These are phyloP conservation scores for Thera britannica DNA, from an alignment of 2,888 invertebrate genomes.

Conservation along the genomic window DNA sequence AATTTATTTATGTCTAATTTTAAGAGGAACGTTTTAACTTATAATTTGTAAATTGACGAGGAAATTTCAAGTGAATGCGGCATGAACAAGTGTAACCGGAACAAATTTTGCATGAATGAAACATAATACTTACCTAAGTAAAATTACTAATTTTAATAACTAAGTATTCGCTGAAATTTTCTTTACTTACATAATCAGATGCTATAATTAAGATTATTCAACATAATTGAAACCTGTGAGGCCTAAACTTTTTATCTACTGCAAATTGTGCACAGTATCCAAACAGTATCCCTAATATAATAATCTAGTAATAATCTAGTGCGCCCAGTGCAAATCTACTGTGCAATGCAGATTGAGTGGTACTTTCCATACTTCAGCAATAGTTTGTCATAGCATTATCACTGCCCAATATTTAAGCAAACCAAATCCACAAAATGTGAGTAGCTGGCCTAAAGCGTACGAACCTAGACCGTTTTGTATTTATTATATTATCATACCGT, in stretches of 20 bases:
- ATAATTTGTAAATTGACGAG: constrained; percentile 45
- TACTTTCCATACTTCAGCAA: background rate
- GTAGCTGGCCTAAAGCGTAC: constrained; percentile 34
- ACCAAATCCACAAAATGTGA: background rate
- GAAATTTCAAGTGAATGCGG: constrained; percentile 26
- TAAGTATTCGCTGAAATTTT: constrained; percentile 52
- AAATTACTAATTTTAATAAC: constrained; percentile 14
- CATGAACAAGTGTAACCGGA: constrained; percentile 3
- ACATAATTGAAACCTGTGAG: constrained; percentile 14
- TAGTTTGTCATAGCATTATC: background rate
- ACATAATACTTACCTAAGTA: constrained; percentile 29
- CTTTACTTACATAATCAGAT: constrained; percentile 54
- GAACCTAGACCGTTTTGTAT: constrained; percentile 59
- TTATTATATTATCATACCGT: constrained; percentile 69
- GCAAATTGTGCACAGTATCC: background rate
- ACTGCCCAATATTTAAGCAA: background rate
- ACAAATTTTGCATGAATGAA: constrained; percentile 26
- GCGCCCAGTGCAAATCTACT: constrained; percentile 1
- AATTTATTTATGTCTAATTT: constrained; percentile 79
- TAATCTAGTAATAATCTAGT: background rate
- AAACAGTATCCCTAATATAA: no score
- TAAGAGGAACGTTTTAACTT: constrained; percentile 67
- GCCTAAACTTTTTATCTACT: background rate
- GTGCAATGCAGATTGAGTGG: background rate
- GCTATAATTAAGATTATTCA: constrained; percentile 22